Percentiles rank a stretch among this genome's conserved stretches.
Conservation (phyloP, 2,113 vertebrate species). For the Apteryx mantelli region DNA sequence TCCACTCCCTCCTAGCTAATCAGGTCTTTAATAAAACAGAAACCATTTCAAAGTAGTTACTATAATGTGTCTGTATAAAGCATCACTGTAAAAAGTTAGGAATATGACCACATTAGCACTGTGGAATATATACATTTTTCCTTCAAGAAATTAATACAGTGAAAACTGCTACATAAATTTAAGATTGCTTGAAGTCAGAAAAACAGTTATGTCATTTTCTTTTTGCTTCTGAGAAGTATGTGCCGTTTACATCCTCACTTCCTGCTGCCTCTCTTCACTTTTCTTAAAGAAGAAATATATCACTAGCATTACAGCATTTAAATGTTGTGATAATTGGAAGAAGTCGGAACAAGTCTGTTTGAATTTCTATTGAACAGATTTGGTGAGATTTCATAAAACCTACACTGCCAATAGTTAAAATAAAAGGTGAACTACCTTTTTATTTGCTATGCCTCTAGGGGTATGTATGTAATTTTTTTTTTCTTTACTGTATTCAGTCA, state of each 20-base stretch:
- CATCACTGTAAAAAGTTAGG: not conserved
- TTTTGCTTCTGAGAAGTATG: conserved; percentile 29
- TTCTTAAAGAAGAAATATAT: conserved; percentile 41
- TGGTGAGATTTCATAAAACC: not conserved
- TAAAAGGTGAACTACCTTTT: not conserved
- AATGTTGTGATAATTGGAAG: not conserved
- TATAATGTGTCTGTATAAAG: not conserved
- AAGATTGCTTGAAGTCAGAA: not conserved
- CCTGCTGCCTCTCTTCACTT: conserved; percentile 62
- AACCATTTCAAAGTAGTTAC: not conserved
- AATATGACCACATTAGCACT: not conserved
- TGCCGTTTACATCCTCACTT: conserved; percentile 64
- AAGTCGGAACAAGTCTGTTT: not conserved
- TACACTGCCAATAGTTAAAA: not conserved
- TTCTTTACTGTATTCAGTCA: not conserved
- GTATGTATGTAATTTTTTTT: not conserved
- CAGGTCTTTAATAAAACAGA: conserved; percentile 19
- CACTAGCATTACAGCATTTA: not conserved
- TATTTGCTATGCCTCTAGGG: not conserved
- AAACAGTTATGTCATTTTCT: conserved; percentile 36
- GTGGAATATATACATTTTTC: not conserved
- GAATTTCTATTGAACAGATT: not conserved
- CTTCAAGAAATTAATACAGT: not conserved
- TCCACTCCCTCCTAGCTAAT: not conserved
- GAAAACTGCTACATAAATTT: not conserved